Evolutionary conservation across 1,140 invertebrate genomes (phyloP), one percentile per base, ranked within the genome.

Genomic region (Macrocentrus cingulum): DNA sequence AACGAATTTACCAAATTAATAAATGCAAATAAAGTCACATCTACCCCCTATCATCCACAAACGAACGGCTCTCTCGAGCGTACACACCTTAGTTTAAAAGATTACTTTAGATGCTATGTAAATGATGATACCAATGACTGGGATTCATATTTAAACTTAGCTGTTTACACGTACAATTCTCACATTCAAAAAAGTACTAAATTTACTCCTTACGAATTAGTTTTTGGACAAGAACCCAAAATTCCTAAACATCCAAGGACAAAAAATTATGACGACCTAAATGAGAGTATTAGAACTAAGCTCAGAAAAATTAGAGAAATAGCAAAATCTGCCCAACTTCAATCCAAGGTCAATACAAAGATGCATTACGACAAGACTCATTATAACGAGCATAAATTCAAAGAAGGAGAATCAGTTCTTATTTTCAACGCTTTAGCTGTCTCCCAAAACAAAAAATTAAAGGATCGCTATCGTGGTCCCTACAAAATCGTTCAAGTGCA

Each of bases 151-250:
- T 51, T 81, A 1, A 67, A 64, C 1, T 72, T 71, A n/a, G 79
- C 78, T 0, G 71, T 71, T 7, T 81, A 79, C 58, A 71, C 69
- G 3, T 79, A 80, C 50, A 82, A 83, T 32, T 76, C 75, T 0
- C 64, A 74, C 11, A 25, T 68, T 1, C 81, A 83, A 49, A 58
- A 59, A 45, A 62, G 69, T 0, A 82, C 75, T 0, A 64, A 68
- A 8, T 77, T 65, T 57, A 59, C 71, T 6, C 75, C 80, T 1
- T 75, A 76, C 50, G 74, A 80, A 66, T 32, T 83, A 3, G n/a
- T 82, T n/a, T 80, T 77, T 53, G 79, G 79, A 6, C 58, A 61
- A 44, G 71, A 75, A 57, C 66, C 44, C 1, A 60, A 75, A 51
- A 77, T 76, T 9, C 56, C 61, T 6, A 25, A 37, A 42, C 16